These are phyloP conservation scores for Sycophila texana DNA, from an alignment of 2,888 invertebrate genomes.

Conservation along the genomic window DNA sequence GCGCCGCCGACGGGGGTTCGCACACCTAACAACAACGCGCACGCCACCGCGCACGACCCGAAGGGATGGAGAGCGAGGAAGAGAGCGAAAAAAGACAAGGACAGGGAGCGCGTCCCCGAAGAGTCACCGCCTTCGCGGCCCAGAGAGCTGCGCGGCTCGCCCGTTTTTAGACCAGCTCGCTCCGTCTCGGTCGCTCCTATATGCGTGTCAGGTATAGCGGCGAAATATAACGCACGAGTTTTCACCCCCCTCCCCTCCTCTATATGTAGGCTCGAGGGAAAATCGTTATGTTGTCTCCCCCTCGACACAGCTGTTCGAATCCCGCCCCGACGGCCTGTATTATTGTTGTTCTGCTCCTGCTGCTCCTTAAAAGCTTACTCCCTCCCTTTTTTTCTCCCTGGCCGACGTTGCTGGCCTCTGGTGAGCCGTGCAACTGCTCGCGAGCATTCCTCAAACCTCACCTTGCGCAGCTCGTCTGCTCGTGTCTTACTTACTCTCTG, in stretches of 20 bases:
- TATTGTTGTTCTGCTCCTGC: neutral
- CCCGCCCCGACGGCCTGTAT: neutral
- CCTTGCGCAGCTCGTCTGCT: no score
- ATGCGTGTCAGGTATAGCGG: neutral
- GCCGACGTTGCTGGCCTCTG: slow-evolving; percentile 41
- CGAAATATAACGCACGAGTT: neutral
- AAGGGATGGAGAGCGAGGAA: neutral
- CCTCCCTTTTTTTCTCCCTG: neutral
- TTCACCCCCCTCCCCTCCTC: slow-evolving; percentile 9
- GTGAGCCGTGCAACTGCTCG: slow-evolving; percentile 13
- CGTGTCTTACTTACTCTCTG: no score
- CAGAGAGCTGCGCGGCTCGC: neutral
- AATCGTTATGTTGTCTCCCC: slow-evolving; percentile 34
- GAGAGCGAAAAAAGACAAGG: slow-evolving; percentile 12
- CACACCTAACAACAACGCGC: neutral
- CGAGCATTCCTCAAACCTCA: no score
- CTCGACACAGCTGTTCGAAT: neutral
- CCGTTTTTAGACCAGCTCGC: slow-evolving; percentile 38
- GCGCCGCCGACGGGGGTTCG: neutral
- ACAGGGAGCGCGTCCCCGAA: neutral
- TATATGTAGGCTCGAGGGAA: neutral
- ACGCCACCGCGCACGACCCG: neutral
- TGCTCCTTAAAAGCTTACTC: neutral
- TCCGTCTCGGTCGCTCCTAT: neutral
- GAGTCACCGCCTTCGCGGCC: neutral